These are phyloP conservation scores for Trematocara unimaculatum DNA, from an alignment of 2,113 vertebrate genomes.

Conservation along the genomic window DNA sequence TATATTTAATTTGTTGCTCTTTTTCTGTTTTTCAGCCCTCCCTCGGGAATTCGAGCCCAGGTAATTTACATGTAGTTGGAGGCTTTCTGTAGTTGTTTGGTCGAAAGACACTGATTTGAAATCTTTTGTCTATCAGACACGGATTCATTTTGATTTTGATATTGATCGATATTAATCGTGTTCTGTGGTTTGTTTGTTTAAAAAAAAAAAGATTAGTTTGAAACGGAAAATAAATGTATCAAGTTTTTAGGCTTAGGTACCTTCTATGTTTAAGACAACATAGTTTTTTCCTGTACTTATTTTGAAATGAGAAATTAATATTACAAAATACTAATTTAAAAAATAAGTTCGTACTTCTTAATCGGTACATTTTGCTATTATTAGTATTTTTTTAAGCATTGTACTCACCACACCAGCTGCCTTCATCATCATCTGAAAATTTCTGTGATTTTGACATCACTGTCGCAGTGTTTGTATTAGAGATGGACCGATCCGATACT, in stretches of 20 bases:
- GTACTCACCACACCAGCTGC: not conserved
- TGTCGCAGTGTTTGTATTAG: not conserved
- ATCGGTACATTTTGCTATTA: not conserved
- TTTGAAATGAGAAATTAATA: not conserved
- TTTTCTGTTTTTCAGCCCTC: constrained; percentile 76
- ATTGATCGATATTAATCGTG: not conserved
- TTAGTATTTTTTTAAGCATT: not conserved
- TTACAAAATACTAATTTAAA: not conserved
- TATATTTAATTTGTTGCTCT: not conserved
- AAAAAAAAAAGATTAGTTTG: not conserved
- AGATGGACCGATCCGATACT: too few species aligned
- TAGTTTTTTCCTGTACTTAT: not conserved
- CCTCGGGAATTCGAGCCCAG: constrained; percentile 91
- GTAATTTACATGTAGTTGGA: constrained; percentile 56
- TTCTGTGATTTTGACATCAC: not conserved
- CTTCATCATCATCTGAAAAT: not conserved
- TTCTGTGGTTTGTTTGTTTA: not conserved
- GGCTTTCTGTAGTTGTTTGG: not conserved
- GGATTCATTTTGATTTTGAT: not conserved
- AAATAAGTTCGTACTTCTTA: not conserved
- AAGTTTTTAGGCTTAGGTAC: not conserved
- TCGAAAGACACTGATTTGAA: not conserved
- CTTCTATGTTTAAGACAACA: not conserved
- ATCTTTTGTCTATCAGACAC: not conserved
- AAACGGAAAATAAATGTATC: not conserved